Evolutionary conservation across 2,797 vertebrate genomes (phyloP).

Genomic region (Falco cherrug): DNA sequence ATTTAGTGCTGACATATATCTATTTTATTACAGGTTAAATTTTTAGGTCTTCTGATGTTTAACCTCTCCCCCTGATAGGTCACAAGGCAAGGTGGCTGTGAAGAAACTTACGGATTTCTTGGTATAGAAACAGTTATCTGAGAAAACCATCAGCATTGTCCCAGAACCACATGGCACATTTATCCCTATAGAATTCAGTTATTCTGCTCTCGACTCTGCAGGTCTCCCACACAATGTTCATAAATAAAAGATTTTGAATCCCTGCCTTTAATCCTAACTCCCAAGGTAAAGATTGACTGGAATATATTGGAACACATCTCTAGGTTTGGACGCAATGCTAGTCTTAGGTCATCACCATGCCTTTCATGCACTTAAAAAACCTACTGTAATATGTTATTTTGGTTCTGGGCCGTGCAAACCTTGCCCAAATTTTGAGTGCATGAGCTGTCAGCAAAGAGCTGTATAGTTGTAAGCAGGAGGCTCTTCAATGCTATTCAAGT

Average conservation of each 20-base stretch:
- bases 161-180: neutral
- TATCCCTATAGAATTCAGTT: neutral
- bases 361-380: constrained; percentile 10
- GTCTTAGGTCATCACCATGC: constrained; percentile 12
- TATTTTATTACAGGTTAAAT: neutral
- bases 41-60: neutral
- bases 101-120: neutral
- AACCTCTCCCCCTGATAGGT: neutral
- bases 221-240: neutral
- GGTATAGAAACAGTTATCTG: neutral
- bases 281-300: constrained; percentile 65
- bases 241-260: constrained; percentile 53
- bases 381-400: constrained; percentile 50
- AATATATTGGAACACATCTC: constrained; percentile 57
- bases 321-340: constrained; percentile 36
- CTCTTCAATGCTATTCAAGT: neutral
- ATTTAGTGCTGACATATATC: neutral
- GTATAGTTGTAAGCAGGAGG: neutral
- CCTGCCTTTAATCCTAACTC: constrained; percentile 42
- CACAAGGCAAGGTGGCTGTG: neutral
- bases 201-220: neutral
- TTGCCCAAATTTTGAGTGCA: constrained; percentile 8
- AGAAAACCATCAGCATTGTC: neutral
- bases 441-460: neutral
- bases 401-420: neutral